These are phyloP conservation scores for Drosophila nigricruria DNA, from an alignment of 2,888 invertebrate genomes.

Conservation along the genomic window DNA sequence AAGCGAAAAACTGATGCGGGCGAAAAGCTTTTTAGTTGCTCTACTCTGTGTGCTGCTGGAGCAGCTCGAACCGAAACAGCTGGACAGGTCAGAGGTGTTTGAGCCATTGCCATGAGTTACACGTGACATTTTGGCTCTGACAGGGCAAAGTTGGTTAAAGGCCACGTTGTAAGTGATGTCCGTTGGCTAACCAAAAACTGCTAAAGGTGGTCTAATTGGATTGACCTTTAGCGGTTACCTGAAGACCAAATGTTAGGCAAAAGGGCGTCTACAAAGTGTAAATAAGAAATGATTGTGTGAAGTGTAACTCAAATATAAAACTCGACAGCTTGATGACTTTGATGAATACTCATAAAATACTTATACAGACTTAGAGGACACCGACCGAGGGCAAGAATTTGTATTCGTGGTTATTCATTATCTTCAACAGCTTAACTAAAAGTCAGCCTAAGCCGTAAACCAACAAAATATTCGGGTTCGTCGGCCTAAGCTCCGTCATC, in stretches of 20 bases:
- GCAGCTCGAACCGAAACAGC: slow-evolving; percentile 2
- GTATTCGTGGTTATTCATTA: neutral
- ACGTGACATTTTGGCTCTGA: slow-evolving; percentile 64
- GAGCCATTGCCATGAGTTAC: slow-evolving; percentile 39
- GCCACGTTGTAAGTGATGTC: slow-evolving; percentile 3
- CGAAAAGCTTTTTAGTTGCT: slow-evolving; percentile 31
- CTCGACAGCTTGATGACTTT: neutral
- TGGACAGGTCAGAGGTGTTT: slow-evolving; percentile 22
- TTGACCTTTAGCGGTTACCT: slow-evolving; percentile 32
- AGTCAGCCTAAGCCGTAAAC: slow-evolving; percentile 30
- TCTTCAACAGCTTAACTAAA: slow-evolving; percentile 25
- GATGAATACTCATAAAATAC: neutral
- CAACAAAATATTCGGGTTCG: slow-evolving; percentile 38
- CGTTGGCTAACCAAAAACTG: slow-evolving; percentile 15
- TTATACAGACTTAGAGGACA: neutral
- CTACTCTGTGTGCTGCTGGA: neutral
- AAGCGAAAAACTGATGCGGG: slow-evolving; percentile 57
- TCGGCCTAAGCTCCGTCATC: slow-evolving; percentile 20
- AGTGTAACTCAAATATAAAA: neutral
- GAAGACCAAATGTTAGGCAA: neutral
- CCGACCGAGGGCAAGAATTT: neutral
- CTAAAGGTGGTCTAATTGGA: slow-evolving; percentile 30
- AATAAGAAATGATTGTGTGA: slow-evolving; percentile 28
- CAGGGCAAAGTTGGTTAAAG: slow-evolving; percentile 24
- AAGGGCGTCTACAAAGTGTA: slow-evolving; percentile 5